Evolutionary conservation across 1,140 invertebrate species (phyloP).

Genomic region (Drosophila subpulchrella): DNA sequence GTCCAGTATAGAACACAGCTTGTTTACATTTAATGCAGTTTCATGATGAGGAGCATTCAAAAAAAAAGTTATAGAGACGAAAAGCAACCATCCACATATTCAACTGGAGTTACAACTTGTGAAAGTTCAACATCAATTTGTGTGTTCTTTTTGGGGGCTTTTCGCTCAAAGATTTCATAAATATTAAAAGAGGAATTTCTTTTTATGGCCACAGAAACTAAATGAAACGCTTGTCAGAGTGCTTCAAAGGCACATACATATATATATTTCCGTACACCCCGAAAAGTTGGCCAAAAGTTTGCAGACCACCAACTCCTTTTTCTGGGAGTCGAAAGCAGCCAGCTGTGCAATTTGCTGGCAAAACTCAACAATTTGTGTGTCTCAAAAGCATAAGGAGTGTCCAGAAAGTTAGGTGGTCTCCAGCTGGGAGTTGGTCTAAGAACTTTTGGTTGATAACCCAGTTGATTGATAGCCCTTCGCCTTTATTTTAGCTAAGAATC

Average conservation of each 20-base stretch:
- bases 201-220: constrained; percentile 55
- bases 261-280: background rate
- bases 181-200: constrained; percentile 61
- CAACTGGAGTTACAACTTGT: constrained; percentile 68
- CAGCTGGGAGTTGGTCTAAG: constrained; percentile 49
- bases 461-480: constrained; percentile 42
- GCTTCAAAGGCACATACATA: constrained; percentile 13
- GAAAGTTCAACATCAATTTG: constrained; percentile 59
- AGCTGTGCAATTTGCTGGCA: constrained; percentile 75
- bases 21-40: constrained; percentile 14
- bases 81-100: constrained; percentile 47
- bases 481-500: background rate
- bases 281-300: constrained; percentile 48
- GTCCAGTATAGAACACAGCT: too few relatives aligned
- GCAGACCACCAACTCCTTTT: constrained; percentile 3
- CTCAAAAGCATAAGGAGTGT: constrained; percentile 45
- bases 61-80: constrained; percentile 27
- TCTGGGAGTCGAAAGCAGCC: constrained; percentile 32
- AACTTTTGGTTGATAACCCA: constrained; percentile 23
- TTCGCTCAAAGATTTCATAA: constrained; percentile 71
- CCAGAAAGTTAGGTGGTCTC: constrained; percentile 31
- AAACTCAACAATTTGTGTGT: constrained; percentile 73
- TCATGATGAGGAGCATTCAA: constrained; percentile 42
- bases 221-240: constrained; percentile 72
- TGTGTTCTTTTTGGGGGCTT: constrained; percentile 41